Conservation (phyloP, 1,140 invertebrate genomes). For the Prorops nasuta region DNA sequence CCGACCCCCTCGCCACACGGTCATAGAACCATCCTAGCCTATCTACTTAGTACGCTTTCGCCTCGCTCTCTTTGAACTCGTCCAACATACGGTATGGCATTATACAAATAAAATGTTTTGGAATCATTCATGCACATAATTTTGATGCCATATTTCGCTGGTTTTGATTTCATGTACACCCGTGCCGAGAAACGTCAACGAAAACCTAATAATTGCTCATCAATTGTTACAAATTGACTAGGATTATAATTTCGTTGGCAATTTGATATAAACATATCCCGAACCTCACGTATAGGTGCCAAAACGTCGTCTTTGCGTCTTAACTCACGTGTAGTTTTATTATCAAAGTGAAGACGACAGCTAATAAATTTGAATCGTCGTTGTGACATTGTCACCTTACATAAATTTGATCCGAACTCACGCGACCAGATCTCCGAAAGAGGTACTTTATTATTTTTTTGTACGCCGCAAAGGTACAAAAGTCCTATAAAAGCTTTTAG, state of each 20-base stretch:
- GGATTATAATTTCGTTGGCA: slow-evolving; percentile 15
- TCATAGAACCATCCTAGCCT: no score
- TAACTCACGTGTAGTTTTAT: slow-evolving; percentile 15
- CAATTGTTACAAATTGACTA: slow-evolving; percentile 13
- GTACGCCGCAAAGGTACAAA: not conserved
- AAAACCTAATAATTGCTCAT: no score
- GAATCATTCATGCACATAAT: slow-evolving; percentile 22
- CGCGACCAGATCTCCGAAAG: not conserved
- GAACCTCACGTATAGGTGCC: slow-evolving; percentile 15
- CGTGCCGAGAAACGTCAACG: slow-evolving; percentile 27
- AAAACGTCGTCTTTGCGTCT: no score
- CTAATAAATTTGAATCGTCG: slow-evolving; percentile 9
- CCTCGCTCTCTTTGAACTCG: slow-evolving; percentile 6
- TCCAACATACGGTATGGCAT: slow-evolving; percentile 31
- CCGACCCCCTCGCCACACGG: no score
- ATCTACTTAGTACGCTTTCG: no score
- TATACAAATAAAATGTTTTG: slow-evolving; percentile 22
- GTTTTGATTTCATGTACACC: slow-evolving; percentile 37
- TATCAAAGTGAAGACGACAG: slow-evolving; percentile 14
- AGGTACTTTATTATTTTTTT: not conserved
- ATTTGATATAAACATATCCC: slow-evolving; percentile 15
- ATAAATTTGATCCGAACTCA: not conserved
- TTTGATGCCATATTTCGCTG: slow-evolving; percentile 43
- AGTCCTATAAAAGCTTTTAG: not conserved
- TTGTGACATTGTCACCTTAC: slow-evolving; percentile 5